phyloP scores from a whole-genome alignment of 2,888 invertebrate species.

The Chaetogeoica ovagalla region DNA sequence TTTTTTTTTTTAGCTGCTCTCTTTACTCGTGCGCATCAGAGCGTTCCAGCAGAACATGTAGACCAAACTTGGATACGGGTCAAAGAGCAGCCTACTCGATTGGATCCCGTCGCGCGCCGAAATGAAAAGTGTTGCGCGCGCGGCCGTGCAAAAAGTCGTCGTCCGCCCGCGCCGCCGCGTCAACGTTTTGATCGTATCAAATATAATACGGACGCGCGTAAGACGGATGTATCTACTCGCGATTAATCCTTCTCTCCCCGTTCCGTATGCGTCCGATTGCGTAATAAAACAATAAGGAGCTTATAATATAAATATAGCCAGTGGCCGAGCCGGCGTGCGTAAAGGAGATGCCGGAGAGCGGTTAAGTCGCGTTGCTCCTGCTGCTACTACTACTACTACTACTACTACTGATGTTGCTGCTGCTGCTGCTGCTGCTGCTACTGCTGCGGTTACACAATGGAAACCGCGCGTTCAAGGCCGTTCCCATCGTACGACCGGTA shows the following conservation, averaged over 20 bases:
- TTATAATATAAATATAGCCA: too few species aligned
- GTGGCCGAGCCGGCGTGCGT: neutral
- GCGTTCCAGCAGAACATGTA: slow-evolving; percentile 44
- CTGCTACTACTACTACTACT: too few species aligned
- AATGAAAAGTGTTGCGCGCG: neutral
- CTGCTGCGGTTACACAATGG: slow-evolving; percentile 37
- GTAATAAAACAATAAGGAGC: too few species aligned
- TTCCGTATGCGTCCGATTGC: too few species aligned
- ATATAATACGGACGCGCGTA: too few species aligned
- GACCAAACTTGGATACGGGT: slow-evolving; percentile 47
- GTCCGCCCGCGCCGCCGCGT: too few species aligned
- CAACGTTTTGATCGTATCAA: too few species aligned
- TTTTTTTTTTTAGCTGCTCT: slow-evolving; percentile 18
- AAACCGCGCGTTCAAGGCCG: slow-evolving; percentile 36
- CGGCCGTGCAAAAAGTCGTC: neutral
- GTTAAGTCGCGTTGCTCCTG: slow-evolving; percentile 2
- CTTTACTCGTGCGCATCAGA: slow-evolving; percentile 56
- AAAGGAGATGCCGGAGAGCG: slow-evolving; percentile 38
- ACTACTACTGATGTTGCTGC: neutral
- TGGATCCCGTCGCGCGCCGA: slow-evolving; percentile 24
- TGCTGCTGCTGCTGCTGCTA: too few species aligned
- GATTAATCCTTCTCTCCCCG: too few species aligned
- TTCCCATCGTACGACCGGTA: slow-evolving; percentile 35
- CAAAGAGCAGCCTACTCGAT: slow-evolving; percentile 38
- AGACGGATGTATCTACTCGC: too few species aligned